Percentiles rank a stretch among this genome's conserved stretches.
Conservation (phyloP, 2,113 vertebrate genomes). For the Rhinolophus ferrumequinum region DNA sequence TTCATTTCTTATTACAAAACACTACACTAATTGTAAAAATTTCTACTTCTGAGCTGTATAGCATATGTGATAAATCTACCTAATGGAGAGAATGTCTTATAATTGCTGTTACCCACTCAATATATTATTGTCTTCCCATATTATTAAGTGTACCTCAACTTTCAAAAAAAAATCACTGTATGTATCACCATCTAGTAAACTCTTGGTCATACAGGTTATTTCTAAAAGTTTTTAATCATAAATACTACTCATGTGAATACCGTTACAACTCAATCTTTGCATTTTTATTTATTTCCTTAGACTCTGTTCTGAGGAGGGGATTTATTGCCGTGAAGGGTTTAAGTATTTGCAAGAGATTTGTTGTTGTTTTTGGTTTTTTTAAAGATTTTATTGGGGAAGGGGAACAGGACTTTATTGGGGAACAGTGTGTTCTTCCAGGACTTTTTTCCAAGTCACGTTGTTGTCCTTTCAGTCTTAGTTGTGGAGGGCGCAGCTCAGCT, state of each 20-base stretch:
- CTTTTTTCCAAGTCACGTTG: too few species aligned
- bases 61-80: neutral
- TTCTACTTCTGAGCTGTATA: neutral
- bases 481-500: too few species aligned
- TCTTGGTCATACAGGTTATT: neutral
- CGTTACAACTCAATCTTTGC: neutral
- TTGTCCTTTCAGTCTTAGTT: too few species aligned
- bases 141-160: neutral
- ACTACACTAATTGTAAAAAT: neutral
- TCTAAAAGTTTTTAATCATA: neutral
- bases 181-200: neutral
- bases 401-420: too few species aligned
- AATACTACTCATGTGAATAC: neutral
- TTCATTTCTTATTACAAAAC: constrained; percentile 29
- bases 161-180: neutral
- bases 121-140: neutral
- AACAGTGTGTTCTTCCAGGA: too few species aligned
- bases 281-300: constrained; percentile 21
- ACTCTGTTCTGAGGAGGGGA: neutral
- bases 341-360: neutral
- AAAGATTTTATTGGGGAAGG: too few species aligned
- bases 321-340: neutral
- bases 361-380: too few species aligned
- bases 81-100: neutral
- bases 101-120: neutral